Conservation (phyloP, 2,888 invertebrate species). For the Melanophora roralis region DNA sequence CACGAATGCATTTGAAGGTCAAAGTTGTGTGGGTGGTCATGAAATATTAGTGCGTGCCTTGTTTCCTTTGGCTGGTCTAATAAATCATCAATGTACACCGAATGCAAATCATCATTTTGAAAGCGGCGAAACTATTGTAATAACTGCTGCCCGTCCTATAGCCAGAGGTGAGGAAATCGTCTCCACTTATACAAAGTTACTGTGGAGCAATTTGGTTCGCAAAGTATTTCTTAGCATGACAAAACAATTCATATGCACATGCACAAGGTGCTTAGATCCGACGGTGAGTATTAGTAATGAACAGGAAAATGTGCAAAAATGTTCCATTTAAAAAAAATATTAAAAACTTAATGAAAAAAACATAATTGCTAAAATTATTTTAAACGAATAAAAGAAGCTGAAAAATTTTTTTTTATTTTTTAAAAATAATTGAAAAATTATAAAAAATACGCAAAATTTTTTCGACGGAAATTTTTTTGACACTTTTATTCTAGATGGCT, state of each 20-base stretch:
- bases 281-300: conserved; percentile 78
- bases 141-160: conserved; percentile 80
- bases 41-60: conserved; percentile 80
- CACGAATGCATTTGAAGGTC: conserved; percentile 76
- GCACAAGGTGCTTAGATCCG: conserved; percentile 83
- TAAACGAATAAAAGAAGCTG: too few species aligned
- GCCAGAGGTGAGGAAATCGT: conserved; percentile 83
- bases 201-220: conserved; percentile 84
- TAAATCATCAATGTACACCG: conserved; percentile 85
- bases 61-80: conserved; percentile 83
- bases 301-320: too few species aligned
- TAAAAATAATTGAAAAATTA: too few species aligned
- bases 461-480: too few species aligned
- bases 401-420: too few species aligned
- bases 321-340: too few species aligned
- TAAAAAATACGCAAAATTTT: too few species aligned
- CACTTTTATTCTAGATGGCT: too few species aligned
- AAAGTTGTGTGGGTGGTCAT: conserved; percentile 68
- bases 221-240: conserved; percentile 80
- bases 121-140: conserved; percentile 80
- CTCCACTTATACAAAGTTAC: conserved; percentile 83
- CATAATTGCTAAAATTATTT: too few species aligned
- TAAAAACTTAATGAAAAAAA: too few species aligned
- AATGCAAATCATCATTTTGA: conserved; percentile 84
- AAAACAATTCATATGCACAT: conserved; percentile 84